Conservation (phyloP, 2,888 invertebrate species). For the Candidula unifasciata region DNA sequence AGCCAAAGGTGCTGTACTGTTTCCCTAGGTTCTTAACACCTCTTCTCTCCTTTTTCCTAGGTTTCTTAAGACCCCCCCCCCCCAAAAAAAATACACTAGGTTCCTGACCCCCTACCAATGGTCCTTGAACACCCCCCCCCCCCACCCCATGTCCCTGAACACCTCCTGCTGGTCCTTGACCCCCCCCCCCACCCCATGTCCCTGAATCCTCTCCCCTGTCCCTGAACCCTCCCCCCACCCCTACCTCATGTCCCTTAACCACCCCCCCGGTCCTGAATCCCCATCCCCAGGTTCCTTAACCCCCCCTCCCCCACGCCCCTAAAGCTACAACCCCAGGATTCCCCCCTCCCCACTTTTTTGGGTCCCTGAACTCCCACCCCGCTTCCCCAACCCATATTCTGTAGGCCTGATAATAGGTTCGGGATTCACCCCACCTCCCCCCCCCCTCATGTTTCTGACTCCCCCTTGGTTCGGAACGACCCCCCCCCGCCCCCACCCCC, state of each 20-base stretch:
- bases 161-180: background rate
- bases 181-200: background rate
- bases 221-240: background rate
- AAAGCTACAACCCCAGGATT: background rate
- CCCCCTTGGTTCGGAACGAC: no score
- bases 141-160: background rate
- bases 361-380: no score
- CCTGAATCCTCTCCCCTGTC: background rate
- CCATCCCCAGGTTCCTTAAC: background rate
- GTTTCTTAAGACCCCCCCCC: background rate
- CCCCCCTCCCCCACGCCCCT: background rate
- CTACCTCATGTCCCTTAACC: background rate
- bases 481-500: constrained; percentile 1
- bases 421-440: no score
- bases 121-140: background rate
- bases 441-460: no score
- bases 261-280: background rate
- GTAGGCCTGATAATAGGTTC: no score
- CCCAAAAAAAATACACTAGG: no score
- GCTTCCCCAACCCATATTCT: no score
- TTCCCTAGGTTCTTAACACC: no score
- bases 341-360: background rate
- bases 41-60: background rate
- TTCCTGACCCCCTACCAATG: background rate
- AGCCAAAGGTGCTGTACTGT: no score